A percentile compares a stretch with the other conserved stretches of the same genome.
Evolutionary conservation across 2,888 invertebrate species (phyloP).

Genomic region (Lasius platythorax): DNA sequence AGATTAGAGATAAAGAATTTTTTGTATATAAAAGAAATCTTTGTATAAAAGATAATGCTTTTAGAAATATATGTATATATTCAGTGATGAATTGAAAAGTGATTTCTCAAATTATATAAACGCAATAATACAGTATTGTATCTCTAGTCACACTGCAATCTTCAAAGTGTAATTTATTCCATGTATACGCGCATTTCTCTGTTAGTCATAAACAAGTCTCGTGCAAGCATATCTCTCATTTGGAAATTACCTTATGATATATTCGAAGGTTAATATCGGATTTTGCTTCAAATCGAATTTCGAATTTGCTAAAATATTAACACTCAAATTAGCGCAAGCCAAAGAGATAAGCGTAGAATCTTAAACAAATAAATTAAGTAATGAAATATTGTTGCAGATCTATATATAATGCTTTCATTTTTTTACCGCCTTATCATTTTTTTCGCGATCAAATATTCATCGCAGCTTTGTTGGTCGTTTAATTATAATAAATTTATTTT

Average conservation of each 20-base stretch:
- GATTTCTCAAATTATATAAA: constrained; percentile 14
- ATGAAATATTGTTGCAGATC: background rate
- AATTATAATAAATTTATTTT: constrained; percentile 5
- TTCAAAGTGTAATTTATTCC: constrained; percentile 38
- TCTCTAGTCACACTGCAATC: constrained; percentile 20
- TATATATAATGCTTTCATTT: background rate
- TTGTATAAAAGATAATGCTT: background rate
- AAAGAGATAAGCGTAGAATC: background rate
- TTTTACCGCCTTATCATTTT: background rate
- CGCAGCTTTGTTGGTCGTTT: background rate
- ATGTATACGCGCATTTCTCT: constrained; percentile 24
- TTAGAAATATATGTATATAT: background rate
- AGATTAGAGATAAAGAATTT: background rate
- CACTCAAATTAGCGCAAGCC: constrained; percentile 52
- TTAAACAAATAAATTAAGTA: background rate
- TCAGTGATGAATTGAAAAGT: background rate
- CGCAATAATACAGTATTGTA: constrained; percentile 16
- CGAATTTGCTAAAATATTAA: constrained; percentile 60
- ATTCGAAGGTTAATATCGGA: constrained; percentile 61
- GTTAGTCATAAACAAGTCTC: constrained; percentile 55
- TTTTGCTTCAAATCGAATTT: constrained; percentile 62
- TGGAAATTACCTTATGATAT: constrained; percentile 59
- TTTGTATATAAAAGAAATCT: too few species aligned
- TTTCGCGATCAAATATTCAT: background rate
- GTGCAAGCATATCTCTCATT: constrained; percentile 36